Percentiles rank a stretch among this genome's conserved stretches.
phyloP scores from a whole-genome alignment of 2,797 vertebrate species.

The Hydrophis major region DNA sequence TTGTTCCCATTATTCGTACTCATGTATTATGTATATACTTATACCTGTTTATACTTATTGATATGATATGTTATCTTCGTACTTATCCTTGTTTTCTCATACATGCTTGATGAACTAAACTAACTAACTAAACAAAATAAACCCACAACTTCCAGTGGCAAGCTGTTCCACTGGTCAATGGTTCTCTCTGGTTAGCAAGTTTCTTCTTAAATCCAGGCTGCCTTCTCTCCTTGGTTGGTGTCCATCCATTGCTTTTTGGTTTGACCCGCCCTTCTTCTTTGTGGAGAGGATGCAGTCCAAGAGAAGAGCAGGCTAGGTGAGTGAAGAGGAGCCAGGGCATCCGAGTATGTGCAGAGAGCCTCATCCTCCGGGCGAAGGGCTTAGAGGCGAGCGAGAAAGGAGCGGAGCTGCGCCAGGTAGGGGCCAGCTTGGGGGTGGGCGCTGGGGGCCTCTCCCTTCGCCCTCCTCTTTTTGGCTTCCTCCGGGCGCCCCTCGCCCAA shows the following conservation, averaged over 20 bases:
- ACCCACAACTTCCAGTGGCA: not conserved
- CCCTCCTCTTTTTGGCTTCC: too few species aligned
- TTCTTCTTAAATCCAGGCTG: not conserved
- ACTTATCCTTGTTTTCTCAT: too few species aligned
- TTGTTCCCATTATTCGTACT: too few species aligned
- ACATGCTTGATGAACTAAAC: too few species aligned
- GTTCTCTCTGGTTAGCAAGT: not conserved
- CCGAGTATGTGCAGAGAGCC: slow-evolving; percentile 9
- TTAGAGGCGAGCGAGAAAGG: not conserved
- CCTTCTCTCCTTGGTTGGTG: not conserved
- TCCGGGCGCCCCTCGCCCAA: not conserved
- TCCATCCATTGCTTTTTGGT: not conserved
- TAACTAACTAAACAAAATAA: too few species aligned
- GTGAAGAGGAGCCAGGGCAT: not conserved
- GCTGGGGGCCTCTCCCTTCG: too few species aligned
- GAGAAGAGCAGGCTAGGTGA: not conserved
- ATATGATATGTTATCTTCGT: too few species aligned
- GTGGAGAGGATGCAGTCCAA: not conserved
- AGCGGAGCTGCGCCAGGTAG: not conserved
- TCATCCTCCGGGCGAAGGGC: not conserved
- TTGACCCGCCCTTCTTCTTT: too few species aligned
- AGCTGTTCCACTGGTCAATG: not conserved
- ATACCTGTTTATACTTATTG: too few species aligned
- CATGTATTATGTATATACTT: too few species aligned
- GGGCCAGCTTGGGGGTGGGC: not conserved